Percentiles rank a stretch among this genome's conserved stretches.
Evolutionary conservation across 2,888 invertebrate species (phyloP).

Genomic region (Cephus spinipes): DNA sequence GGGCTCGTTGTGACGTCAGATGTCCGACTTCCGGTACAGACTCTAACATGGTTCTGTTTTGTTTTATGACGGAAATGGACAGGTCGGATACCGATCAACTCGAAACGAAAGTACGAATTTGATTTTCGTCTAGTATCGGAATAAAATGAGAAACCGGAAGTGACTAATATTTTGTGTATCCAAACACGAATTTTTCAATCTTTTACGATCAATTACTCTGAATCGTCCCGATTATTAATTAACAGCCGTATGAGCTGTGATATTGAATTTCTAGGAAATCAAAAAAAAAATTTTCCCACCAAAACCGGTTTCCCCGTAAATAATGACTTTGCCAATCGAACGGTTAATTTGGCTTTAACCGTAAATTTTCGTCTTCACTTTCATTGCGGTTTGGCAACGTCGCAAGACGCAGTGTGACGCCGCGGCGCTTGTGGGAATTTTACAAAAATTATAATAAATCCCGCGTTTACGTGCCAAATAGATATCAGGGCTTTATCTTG

Average conservation of each 20-base stretch:
- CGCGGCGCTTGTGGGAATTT: background rate
- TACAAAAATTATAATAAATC: background rate
- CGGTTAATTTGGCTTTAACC: background rate
- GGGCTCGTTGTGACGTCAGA: too few species aligned
- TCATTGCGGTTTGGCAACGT: background rate
- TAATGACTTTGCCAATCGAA: background rate
- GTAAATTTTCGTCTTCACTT: background rate
- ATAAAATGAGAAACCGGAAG: background rate
- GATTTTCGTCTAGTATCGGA: background rate
- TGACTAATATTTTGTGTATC: background rate
- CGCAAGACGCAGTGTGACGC: background rate
- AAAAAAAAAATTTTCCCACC: background rate
- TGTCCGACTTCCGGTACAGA: too few species aligned
- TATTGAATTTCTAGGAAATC: background rate
- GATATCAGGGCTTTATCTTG: background rate
- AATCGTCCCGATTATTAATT: too few species aligned
- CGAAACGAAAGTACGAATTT: background rate
- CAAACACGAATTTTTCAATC: background rate
- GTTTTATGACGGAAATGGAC: too few species aligned
- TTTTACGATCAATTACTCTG: background rate
- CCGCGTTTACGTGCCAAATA: background rate
- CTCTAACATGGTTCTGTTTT: too few species aligned
- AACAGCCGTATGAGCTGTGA: too few species aligned
- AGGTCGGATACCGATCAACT: background rate
- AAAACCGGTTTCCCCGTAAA: background rate